phyloP scores from a whole-genome alignment of 2,113 vertebrate genomes.

The Asarcornis scutulata region DNA sequence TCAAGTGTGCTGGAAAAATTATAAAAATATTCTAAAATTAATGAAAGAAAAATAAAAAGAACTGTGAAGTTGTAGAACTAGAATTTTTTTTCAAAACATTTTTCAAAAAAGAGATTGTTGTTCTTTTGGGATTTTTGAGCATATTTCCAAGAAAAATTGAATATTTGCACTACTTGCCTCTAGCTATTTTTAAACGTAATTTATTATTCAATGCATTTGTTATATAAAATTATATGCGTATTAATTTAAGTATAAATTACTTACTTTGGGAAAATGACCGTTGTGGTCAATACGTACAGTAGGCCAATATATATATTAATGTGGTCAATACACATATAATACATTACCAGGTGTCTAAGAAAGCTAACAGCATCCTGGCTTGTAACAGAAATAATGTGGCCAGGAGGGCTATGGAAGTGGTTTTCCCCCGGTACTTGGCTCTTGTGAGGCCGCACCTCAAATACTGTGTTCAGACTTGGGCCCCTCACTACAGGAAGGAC shows the following conservation, averaged over 20 bases:
- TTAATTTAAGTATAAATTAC: neutral
- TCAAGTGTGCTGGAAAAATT: neutral
- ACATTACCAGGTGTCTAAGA: too few relatives aligned
- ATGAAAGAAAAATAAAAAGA: neutral
- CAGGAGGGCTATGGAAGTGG: too few relatives aligned
- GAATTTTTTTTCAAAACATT: neutral
- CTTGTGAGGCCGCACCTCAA: too few relatives aligned
- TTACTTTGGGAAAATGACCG: neutral
- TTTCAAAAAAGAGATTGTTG: neutral
- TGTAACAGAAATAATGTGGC: too few relatives aligned
- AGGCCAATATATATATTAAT: neutral
- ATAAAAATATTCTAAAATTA: neutral
- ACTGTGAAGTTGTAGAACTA: neutral
- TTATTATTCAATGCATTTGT: neutral
- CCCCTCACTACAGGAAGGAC: too few relatives aligned
- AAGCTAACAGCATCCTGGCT: too few relatives aligned
- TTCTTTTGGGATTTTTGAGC: neutral
- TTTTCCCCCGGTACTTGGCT: too few relatives aligned
- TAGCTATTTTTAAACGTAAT: neutral
- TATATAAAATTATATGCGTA: neutral
- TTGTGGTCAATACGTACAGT: neutral
- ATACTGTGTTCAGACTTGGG: too few relatives aligned
- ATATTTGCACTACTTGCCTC: neutral
- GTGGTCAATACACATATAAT: too few relatives aligned
- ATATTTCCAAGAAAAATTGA: neutral